A percentile compares a stretch with the other conserved stretches of the same genome.
phyloP scores from a whole-genome alignment of 2,797 vertebrate species.

The Alosa sapidissima region DNA sequence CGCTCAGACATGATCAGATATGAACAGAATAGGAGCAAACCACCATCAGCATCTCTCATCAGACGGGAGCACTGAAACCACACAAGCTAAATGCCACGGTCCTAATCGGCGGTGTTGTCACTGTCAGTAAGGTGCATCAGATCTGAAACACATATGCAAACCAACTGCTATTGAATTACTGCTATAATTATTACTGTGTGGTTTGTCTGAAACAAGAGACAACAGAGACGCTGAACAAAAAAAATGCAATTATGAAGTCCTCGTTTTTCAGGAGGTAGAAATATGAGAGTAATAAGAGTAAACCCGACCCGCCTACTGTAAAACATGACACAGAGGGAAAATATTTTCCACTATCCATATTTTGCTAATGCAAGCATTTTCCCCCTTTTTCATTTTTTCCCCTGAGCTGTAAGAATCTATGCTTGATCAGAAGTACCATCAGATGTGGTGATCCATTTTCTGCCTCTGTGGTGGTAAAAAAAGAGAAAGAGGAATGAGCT shows the following conservation, averaged over 20 bases:
- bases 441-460: neutral
- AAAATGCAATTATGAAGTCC: neutral
- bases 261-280: conserved; percentile 6
- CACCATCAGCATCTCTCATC: neutral
- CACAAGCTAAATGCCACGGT: neutral
- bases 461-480: neutral
- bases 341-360: conserved; percentile 17
- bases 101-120: neutral
- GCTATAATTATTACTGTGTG: neutral
- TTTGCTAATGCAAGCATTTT: conserved; percentile 17
- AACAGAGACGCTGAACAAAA: neutral
- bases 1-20: neutral
- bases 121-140: neutral
- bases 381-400: neutral
- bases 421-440: conserved; percentile 3
- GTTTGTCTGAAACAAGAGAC: neutral
- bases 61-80: neutral
- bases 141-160: neutral
- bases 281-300: neutral
- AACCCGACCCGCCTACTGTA: neutral
- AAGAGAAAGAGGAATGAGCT: neutral
- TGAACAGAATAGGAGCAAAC: neutral
- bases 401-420: neutral
- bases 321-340: neutral
- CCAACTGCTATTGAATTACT: neutral